Evolutionary conservation across 1,140 invertebrate species (phyloP).

Genomic region (Drosophila ambigua): DNA sequence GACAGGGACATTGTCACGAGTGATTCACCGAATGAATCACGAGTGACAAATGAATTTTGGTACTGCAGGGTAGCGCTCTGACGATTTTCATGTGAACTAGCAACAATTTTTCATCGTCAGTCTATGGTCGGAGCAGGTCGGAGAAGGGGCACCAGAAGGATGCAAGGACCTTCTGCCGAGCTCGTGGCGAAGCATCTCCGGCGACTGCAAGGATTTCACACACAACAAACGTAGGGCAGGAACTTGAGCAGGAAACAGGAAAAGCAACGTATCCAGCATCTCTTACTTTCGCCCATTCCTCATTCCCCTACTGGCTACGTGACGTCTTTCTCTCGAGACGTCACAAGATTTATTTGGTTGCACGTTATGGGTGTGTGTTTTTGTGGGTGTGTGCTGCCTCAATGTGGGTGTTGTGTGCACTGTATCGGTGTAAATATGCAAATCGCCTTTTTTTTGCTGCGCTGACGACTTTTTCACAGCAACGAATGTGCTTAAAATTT

Average conservation of each 20-base stretch:
- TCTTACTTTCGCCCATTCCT: conserved; percentile 19
- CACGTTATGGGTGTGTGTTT: conserved; percentile 60
- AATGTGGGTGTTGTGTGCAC: conserved; percentile 55
- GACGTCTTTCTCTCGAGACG: conserved; percentile 81
- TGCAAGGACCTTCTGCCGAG: conserved; percentile 45
- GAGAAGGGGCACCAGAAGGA: conserved; percentile 17
- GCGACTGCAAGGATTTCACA: conserved; percentile 67
- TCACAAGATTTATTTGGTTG: conserved; percentile 81
- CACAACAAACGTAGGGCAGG: conserved; percentile 58
- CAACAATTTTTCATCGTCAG: conserved; percentile 78
- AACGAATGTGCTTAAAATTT: conserved; percentile 78
- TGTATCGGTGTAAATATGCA: conserved; percentile 59
- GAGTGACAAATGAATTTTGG: no score
- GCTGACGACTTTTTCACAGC: conserved; percentile 69
- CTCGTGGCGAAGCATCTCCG: conserved; percentile 54
- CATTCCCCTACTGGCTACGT: conserved; percentile 55
- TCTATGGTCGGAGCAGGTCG: conserved; percentile 25
- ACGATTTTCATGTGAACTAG: conserved; percentile 76
- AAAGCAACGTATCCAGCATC: conserved; percentile 70
- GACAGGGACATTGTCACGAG: no score
- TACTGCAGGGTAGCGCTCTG: no score
- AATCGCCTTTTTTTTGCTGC: conserved; percentile 60
- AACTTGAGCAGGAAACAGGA: conserved; percentile 78
- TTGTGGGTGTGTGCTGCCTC: conserved; percentile 2
- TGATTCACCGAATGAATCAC: no score